phyloP scores from a whole-genome alignment of 2,113 vertebrate genomes.

The Solea senegalensis region DNA sequence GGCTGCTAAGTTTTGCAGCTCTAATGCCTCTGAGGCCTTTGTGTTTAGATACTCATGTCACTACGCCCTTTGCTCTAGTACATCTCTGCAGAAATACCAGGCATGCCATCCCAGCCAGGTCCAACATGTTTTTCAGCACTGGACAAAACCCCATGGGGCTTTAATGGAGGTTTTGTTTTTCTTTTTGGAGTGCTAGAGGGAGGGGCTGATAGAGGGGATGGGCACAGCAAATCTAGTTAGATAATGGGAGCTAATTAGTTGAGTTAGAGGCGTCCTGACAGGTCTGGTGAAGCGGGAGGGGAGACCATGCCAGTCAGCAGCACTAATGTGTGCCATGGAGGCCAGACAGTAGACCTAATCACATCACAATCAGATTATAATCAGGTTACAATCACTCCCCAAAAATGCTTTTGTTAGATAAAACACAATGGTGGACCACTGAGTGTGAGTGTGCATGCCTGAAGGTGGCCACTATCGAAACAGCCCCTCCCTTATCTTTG shows the following conservation, averaged over 20 bases:
- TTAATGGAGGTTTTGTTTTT: conserved; percentile 41
- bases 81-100: conserved; percentile 42
- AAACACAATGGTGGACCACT: conserved; percentile 23
- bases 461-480: no score
- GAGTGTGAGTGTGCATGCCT: neutral
- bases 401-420: conserved; percentile 67
- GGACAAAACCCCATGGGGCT: conserved; percentile 52
- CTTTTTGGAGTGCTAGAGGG: conserved; percentile 22
- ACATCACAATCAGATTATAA: conserved; percentile 72
- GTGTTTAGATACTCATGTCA: conserved; percentile 1
- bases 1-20: neutral
- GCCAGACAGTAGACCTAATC: conserved; percentile 69
- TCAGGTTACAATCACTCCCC: conserved; percentile 70
- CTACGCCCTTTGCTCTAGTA: no score
- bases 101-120: conserved; percentile 51
- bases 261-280: conserved; percentile 69
- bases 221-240: conserved; percentile 56
- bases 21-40: neutral
- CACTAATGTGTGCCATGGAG: conserved; percentile 46
- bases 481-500: no score
- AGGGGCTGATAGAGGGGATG: conserved; percentile 24
- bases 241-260: conserved; percentile 72
- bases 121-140: conserved; percentile 56
- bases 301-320: conserved; percentile 72
- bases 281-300: conserved; percentile 71